A percentile compares a stretch with the other conserved stretches of the same genome.
phyloP scores from a whole-genome alignment of 2,113 vertebrate species.

The Halcyon malimbica region DNA sequence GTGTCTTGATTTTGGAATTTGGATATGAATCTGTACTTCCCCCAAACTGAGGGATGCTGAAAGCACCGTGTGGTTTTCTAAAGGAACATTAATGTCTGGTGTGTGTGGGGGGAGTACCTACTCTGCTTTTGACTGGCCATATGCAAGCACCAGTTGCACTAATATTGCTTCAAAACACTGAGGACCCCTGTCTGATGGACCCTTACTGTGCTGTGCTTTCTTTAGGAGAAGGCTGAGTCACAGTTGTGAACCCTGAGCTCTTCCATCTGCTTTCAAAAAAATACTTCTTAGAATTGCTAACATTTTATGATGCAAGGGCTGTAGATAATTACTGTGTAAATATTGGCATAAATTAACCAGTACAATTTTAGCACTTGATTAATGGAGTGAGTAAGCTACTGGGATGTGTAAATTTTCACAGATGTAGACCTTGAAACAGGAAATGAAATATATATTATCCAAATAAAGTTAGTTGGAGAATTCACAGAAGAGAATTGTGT shows the following conservation, averaged over 20 bases:
- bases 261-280: background rate
- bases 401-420: background rate
- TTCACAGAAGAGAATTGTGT: background rate
- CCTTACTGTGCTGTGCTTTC: background rate
- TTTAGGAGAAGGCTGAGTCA: background rate
- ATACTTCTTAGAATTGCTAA: background rate
- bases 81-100: background rate
- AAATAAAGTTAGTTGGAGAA: background rate
- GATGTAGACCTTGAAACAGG: background rate
- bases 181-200: background rate
- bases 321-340: conserved; percentile 13
- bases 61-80: background rate
- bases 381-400: background rate
- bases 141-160: fast-evolving
- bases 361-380: conserved; percentile 22
- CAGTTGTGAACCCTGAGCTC: background rate
- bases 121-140: background rate
- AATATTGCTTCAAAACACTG: background rate
- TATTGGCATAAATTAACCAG: conserved; percentile 30
- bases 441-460: background rate
- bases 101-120: fast-evolving
- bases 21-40: background rate
- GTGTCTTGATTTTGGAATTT: background rate
- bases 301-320: background rate
- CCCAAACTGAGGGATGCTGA: background rate